Evolutionary conservation across 2,888 invertebrate genomes (phyloP).

Genomic region (Deroplatys truncata): DNA sequence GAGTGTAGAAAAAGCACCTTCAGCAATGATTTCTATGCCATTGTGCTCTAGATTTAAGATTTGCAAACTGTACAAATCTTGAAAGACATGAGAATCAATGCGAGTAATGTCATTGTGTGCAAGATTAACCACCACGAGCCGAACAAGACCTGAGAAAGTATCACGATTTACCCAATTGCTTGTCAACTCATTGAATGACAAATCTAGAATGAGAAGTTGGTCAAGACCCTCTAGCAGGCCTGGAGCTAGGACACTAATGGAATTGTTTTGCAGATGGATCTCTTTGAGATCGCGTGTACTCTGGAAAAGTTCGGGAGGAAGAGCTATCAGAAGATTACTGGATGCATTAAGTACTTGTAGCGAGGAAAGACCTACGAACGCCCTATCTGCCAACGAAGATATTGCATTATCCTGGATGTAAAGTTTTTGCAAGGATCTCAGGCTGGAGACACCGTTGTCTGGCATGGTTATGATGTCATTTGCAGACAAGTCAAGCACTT

Average conservation of each 20-base stretch:
- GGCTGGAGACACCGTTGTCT: conserved; percentile 65
- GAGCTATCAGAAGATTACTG: conserved; percentile 69
- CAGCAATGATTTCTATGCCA: conserved; percentile 62
- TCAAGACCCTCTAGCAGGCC: conserved; percentile 69
- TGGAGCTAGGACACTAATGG: conserved; percentile 68
- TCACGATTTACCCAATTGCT: conserved; percentile 74
- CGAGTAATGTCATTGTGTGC: conserved; percentile 67
- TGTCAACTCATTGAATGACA: conserved; percentile 70
- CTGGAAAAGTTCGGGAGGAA: conserved; percentile 75
- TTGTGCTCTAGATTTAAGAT: conserved; percentile 71
- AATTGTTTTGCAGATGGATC: conserved; percentile 73
- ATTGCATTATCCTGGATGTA: conserved; percentile 73
- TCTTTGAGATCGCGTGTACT: conserved; percentile 67
- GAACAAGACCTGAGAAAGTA: conserved; percentile 69
- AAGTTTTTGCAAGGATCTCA: conserved; percentile 64
- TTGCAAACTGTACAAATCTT: conserved; percentile 70
- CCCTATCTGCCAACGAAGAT: conserved; percentile 67
- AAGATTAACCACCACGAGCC: conserved; percentile 70
- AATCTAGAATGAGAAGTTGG: conserved; percentile 67
- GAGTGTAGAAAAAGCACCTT: conserved; percentile 69
- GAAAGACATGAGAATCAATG: conserved; percentile 67
- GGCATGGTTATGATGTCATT: conserved; percentile 69
- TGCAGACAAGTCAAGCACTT: conserved; percentile 66
- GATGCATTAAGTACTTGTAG: conserved; percentile 72
- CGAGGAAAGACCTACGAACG: conserved; percentile 65